Base-by-base conservation (phyloP, 2,888 invertebrate species). In the Cheilosia impressa region DNA sequence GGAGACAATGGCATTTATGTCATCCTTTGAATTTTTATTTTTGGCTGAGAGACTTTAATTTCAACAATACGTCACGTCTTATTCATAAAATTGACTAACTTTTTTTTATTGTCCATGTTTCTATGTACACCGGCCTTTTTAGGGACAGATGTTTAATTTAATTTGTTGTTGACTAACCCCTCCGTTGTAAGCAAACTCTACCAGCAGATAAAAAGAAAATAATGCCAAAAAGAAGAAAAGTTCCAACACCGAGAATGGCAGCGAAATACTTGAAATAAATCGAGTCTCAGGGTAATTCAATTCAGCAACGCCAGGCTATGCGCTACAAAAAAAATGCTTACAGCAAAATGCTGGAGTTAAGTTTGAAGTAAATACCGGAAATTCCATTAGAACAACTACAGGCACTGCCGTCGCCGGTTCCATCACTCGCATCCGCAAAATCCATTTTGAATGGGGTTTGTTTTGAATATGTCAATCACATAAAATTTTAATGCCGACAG, bases 31-130 rank as follows among this genome's bases (percentile, higher is more conserved):
- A 66, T 38, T 60, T 76, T n/a, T n/a, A n/a, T n/a, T n/a, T 62
- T 62, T 69, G 38, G 15, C 17, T 27, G 15, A 60, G n/a, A 69
- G 62, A 55, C 55, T 63, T 69, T 69, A 57, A 41, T 77, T 77
- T 62, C 62, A 34, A 69, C 69, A 78, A 68, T 78, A 69, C 47
- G 77, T 78, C 77, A 78, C 77, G 77, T 78, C 65, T 62, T 78
- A 62, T 77, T 52, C 77, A 78, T 78, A 71, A 71, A 78, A 78
- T 78, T 69, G 69, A 71, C 71, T 71, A 71, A 78, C 55, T 69
- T 69, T 62, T 69, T 55, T 45, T n/a, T 57, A 7, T 47, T 52
- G 41, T 17, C 6, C n/a, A 17, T 62, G 9, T n/a, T 10, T 41
- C 10, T 27, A 24, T 53, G 38, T 55, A 17, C 31, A 34, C 19